Evolutionary conservation across 2,888 invertebrate species (phyloP), one percentile per base, ranked within the genome.

Genomic region (Yponomeuta malinellus): DNA sequence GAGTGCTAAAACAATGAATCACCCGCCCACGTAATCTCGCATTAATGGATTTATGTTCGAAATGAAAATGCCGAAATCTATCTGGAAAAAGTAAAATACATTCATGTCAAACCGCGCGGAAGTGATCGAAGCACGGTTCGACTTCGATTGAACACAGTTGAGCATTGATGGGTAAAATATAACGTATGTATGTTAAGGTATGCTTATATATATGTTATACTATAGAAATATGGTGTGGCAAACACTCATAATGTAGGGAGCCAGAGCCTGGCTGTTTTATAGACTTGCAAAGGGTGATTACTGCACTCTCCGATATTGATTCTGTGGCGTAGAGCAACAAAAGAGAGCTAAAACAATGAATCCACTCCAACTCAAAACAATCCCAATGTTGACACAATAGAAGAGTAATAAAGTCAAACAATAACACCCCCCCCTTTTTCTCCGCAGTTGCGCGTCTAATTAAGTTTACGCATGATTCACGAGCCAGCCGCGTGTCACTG

Each of bases 401-500:
- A 59, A 15, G 52, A 59, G 52, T 59, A 59, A 48, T 37, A 65
- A 71, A 71, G 48, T 23, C 67, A 71, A 70, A 63, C 63, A 72
- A 73, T 69, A 69, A 71, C 72, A 65, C 33, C 48, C 67, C 69
- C 73, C 77, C 23, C 23, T 23, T 74, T 76, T 75, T 73, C 75
- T 76, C 77, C 15, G 52, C 52, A 59, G 52, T 77, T 78, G 76
- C 63, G 10, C 43, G 78, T 82, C 78, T 83, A 84, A 87, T 85
- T 83, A 85, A 81, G 78, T 78, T 75, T 76, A 75, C 76, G 72
- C 71, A 81, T 85, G 86, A 86, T 82, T 84, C 84, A 84, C 80
- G 80, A 78, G 75, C 72, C 74, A 72, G 71, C 73, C 75, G 77
- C 81, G 83, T 86, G 87, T 89, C 87, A 88, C 77, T 87, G 88